phyloP scores from a whole-genome alignment of 2,113 vertebrate genomes.

The Barbus barbus region DNA sequence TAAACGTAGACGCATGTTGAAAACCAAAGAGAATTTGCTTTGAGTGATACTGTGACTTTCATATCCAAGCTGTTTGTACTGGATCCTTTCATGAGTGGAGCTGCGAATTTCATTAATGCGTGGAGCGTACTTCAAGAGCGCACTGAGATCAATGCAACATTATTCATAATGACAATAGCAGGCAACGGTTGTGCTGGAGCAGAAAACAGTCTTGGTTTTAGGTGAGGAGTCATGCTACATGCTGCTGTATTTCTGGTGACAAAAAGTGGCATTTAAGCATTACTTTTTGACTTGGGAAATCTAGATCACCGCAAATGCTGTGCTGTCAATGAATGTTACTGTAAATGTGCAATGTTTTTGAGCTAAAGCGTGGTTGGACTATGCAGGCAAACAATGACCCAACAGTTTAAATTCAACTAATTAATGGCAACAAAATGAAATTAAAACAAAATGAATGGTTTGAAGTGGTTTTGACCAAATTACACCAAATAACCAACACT shows the following conservation, averaged over 20 bases:
- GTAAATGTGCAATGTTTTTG: neutral
- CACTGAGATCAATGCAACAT: conserved; percentile 53
- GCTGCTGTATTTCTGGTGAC: conserved; percentile 23
- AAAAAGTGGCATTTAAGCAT: conserved; percentile 46
- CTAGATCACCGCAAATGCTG: neutral
- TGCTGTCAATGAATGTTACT: conserved; percentile 45
- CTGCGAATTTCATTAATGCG: conserved; percentile 52
- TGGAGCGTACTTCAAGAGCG: conserved; percentile 45
- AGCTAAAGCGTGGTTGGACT: neutral
- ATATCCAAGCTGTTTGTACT: conserved; percentile 48
- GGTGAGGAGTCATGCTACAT: conserved; percentile 19
- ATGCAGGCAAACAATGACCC: neutral
- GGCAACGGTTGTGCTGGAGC: conserved; percentile 36
- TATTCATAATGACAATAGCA: conserved; percentile 58
- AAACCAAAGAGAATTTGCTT: conserved; percentile 49
- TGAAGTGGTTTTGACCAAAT: neutral
- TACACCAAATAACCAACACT: neutral
- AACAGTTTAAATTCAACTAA: neutral
- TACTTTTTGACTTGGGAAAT: conserved; percentile 13
- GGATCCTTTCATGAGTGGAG: conserved; percentile 48
- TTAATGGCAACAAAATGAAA: neutral
- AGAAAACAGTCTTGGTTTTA: conserved; percentile 45
- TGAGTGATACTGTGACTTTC: conserved; percentile 37
- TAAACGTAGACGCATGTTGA: conserved; percentile 20
- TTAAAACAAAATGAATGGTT: neutral